Base-by-base conservation (phyloP, 2,797 vertebrate genomes). In the Chlorospingus flavigularis region DNA sequence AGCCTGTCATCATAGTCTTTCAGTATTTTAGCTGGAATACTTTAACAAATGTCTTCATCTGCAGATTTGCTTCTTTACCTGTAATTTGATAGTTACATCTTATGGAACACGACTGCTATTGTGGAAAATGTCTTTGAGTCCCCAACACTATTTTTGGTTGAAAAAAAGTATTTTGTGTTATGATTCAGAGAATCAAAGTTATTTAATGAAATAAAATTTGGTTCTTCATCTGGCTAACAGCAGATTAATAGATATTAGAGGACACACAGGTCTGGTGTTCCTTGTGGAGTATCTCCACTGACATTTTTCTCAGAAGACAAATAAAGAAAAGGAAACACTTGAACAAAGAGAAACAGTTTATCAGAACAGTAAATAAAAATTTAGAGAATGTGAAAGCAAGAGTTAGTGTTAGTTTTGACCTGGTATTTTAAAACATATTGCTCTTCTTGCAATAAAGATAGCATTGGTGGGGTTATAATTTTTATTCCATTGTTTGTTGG, bases 381-480 rank as follows among this genome's bases (percentile, higher is more conserved):
- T 7, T 53, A 31, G 31, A 62, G 11, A 51, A 24, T 73, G 87
- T 90, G 37, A 82, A 91, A 79, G 2, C 7, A 48, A 76, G 17
- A 72, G 79, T 57, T 51, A 33, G 2, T n/a, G 26, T 25, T 61
- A 42, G 2, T 63, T 14, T 67, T 77, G 26, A 85, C 20, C 40
- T 17, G 4, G 5, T 51, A 33, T 71, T 67, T 87, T 51, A 74
- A 85, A 72, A 28, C 3, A 42, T 8, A 40, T 16, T 1, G 43
- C 9, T 71, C 16, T 62, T 67, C 21, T 45, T 67, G 8, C 9
- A 76, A 48, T 53, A 62, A 40, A 5, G 57, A 40, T 17, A 53
- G 16, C 2, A 3, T 1, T 2, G 4, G 2, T 25, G 16, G 28
- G 10, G 2, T 35, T n/a, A 17, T 35, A 30, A 23, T 17, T 26